These are phyloP conservation scores for Hyaena hyaena DNA, from an alignment of 2,113 vertebrate genomes.

Conservation along the genomic window DNA sequence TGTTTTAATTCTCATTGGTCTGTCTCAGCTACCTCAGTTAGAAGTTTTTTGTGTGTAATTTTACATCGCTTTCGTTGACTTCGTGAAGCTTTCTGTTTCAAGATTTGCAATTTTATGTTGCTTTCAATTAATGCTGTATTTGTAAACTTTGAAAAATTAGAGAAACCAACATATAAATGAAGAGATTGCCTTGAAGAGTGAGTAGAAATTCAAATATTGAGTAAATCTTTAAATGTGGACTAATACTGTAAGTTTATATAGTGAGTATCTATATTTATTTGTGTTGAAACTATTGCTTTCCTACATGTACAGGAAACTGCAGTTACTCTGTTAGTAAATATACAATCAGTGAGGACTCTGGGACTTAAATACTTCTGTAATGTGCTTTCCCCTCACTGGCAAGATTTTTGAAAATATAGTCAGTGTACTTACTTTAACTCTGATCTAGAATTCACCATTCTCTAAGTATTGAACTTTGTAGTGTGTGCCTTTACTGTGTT, in stretches of 20 bases:
- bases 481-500: background rate
- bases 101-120: conserved; percentile 8
- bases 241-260: background rate
- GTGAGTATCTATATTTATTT: conserved; percentile 19
- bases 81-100: background rate
- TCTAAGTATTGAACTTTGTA: background rate
- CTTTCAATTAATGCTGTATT: background rate
- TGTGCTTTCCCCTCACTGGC: background rate
- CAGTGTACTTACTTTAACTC: background rate
- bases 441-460: background rate
- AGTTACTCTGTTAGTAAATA: background rate
- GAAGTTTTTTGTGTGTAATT: conserved; percentile 24
- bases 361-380: background rate
- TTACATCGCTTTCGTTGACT: background rate
- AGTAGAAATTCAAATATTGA: conserved; percentile 2
- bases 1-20: background rate
- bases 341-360: background rate
- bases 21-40: background rate
- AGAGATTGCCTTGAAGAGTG: background rate
- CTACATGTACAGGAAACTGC: background rate
- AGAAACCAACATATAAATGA: background rate
- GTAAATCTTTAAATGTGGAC: background rate
- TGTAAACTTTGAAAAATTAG: conserved; percentile 8
- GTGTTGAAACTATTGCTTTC: background rate
- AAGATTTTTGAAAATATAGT: background rate